Conservation (phyloP, 1,140 invertebrate species). For the Akabosia matsudoensis region DNA sequence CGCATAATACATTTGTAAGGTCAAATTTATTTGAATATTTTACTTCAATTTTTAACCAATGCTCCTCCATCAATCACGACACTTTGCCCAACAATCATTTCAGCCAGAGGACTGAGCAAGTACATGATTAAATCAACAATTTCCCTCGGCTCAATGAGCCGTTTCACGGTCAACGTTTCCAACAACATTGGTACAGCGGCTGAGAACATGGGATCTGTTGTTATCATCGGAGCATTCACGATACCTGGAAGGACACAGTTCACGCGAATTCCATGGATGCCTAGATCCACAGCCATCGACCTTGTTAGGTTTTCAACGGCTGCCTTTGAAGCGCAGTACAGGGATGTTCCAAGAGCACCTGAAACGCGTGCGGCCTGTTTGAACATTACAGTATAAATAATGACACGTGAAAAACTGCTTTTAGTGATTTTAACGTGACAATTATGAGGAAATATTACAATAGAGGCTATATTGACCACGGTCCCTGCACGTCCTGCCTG, state of each 20-base stretch:
- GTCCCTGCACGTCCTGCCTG: conserved; percentile 2
- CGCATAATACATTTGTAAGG: neutral
- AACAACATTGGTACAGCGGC: neutral
- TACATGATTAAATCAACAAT: neutral
- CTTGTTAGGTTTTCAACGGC: conserved; percentile 85
- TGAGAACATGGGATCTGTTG: neutral
- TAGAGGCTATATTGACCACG: conserved; percentile 26
- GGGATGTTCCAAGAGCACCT: conserved; percentile 60
- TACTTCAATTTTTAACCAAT: neutral
- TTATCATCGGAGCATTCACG: neutral
- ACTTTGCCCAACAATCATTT: neutral
- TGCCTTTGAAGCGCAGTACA: conserved; percentile 84
- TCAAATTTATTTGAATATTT: neutral
- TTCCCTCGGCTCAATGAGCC: neutral
- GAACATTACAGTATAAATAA: neutral
- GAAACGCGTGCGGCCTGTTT: neutral
- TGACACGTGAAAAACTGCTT: neutral
- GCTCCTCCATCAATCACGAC: neutral
- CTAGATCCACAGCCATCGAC: conserved; percentile 76
- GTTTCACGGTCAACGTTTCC: neutral
- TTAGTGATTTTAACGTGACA: neutral
- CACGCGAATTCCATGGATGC: conserved; percentile 69
- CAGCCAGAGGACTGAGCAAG: neutral
- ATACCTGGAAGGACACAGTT: conserved; percentile 67
- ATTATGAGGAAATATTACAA: conserved; percentile 21